phyloP scores from a whole-genome alignment of 2,113 vertebrate species.

The Heterocephalus glaber region DNA sequence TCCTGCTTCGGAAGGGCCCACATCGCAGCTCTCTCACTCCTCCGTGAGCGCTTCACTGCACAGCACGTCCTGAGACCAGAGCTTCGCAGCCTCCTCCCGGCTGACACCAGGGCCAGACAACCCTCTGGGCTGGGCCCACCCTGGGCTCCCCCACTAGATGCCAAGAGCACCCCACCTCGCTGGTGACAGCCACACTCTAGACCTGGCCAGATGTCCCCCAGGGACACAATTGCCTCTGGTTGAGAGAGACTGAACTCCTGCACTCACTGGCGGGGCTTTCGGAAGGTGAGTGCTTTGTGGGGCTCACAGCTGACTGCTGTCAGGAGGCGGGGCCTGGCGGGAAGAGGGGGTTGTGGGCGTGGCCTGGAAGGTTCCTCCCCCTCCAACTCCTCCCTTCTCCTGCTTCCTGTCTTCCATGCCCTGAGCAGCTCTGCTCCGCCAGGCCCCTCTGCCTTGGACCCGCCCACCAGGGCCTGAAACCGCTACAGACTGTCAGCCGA shows the following conservation, averaged over 20 bases:
- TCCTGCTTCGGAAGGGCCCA: background rate
- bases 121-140: background rate
- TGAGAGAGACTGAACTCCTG: background rate
- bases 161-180: rapidly evolving
- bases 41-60: background rate
- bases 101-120: rapidly evolving
- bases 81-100: rapidly evolving
- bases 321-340: background rate
- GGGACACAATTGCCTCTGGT: rapidly evolving
- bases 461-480: background rate
- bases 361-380: background rate
- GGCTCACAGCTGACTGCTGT: background rate
- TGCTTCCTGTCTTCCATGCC: background rate
- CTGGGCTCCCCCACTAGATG: rapidly evolving
- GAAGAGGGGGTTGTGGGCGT: background rate
- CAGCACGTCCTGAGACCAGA: background rate
- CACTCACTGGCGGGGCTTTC: too few relatives aligned
- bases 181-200: background rate
- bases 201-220: rapidly evolving
- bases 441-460: background rate
- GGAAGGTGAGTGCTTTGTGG: background rate
- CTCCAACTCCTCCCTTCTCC: background rate
- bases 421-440: background rate
- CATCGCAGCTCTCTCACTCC: background rate
- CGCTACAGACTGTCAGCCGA: background rate